Conservation (phyloP, 2,888 invertebrate genomes). For the Ethmia dodecea region DNA sequence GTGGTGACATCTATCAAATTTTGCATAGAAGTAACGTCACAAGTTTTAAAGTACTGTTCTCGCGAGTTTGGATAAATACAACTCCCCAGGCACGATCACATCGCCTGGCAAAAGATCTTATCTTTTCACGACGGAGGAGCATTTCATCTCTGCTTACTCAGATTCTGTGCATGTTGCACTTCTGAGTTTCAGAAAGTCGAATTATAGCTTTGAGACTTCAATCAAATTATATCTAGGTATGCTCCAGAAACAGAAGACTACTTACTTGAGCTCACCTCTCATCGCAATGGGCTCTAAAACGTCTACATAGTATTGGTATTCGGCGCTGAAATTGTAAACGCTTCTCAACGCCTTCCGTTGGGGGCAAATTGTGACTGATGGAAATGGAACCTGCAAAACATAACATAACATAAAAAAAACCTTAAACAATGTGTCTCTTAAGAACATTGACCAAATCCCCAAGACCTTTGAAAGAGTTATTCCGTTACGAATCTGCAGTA, state of each 20-base stretch:
- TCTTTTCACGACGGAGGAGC: too few species aligned
- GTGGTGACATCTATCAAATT: too few species aligned
- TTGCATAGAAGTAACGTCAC: too few species aligned
- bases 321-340: constrained; percentile 25
- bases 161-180: too few species aligned
- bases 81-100: too few species aligned
- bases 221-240: not conserved
- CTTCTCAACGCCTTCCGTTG: constrained; percentile 27
- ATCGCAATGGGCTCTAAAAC: not conserved
- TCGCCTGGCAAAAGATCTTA: too few species aligned
- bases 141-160: too few species aligned
- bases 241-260: too few species aligned
- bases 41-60: too few species aligned
- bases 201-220: too few species aligned
- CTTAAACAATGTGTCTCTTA: not conserved
- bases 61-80: too few species aligned
- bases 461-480: not conserved
- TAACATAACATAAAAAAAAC: not conserved
- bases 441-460: not conserved
- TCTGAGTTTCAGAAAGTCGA: too few species aligned
- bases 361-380: constrained; percentile 44
- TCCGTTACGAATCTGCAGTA: not conserved
- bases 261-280: not conserved
- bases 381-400: constrained; percentile 39
- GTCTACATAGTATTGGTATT: not conserved